Evolutionary conservation across 2,113 vertebrate species (phyloP), one percentile per base, ranked within the genome.

Genomic region (Aptenodytes patagonicus): DNA sequence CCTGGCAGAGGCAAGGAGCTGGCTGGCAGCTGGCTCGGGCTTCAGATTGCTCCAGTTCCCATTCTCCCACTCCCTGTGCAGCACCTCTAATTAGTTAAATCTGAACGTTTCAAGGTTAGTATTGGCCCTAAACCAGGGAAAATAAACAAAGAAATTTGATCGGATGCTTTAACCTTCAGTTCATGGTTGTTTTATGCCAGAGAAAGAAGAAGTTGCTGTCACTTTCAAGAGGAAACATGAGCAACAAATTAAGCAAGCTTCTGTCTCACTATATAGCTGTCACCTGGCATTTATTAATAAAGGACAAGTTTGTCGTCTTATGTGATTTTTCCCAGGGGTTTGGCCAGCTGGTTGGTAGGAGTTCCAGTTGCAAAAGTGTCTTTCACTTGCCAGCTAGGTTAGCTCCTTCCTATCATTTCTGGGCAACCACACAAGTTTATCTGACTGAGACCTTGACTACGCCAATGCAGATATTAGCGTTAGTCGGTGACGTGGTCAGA

Each of bases 231-330:
- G 81, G 65, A 96, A 95, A 78, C 9, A 46, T 6, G 4, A 95
- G 34, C 47, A 96, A 71, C 13, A 36, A 76, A 87, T 84, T 70
- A 87, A 82, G 47, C 61, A 65, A 89, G 57, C 26, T 85, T 78
- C 61, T 95, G 83, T 52, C 94, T 91, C 14, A 2, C 57, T 81
- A 46, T 64, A 80, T 78, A 68, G 29, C 65, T 78, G 55, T 84
- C 77, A 92, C n/a, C 60, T 78, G 81, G 52, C 34, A 84, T 87
- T 73, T 87, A 93, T 80, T 66, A 93, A 75, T 60, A 81, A 93
- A 96, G 72, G 75, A 78, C 42, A 94, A 71, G n/a, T 87, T 91
- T 87, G 52, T 92, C n/a, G 5, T 81, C 52, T 49, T 55, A 31
- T 11, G 6, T 44, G 80, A 69, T 78, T 95, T 91, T 96, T 85